These are phyloP conservation scores for Guaruba guarouba DNA, from an alignment of 2,113 vertebrate species.

Conservation along the genomic window DNA sequence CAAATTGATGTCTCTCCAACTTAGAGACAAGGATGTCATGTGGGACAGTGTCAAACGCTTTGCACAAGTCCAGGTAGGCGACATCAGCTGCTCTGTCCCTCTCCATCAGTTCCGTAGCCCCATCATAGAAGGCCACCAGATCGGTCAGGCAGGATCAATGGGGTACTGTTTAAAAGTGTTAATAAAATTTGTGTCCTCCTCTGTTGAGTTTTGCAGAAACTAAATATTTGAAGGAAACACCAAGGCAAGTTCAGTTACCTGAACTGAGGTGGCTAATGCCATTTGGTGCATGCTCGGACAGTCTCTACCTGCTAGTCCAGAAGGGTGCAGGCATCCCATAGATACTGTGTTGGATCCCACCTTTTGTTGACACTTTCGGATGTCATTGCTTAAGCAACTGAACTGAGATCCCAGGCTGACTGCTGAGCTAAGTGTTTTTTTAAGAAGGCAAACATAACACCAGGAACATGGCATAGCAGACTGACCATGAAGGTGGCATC, in stretches of 20 bases:
- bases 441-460: neutral
- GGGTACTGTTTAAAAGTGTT: neutral
- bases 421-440: neutral
- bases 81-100: accelerated
- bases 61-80: too few relatives aligned
- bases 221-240: neutral
- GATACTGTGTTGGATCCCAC: neutral
- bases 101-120: too few relatives aligned
- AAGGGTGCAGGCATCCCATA: neutral
- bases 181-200: neutral
- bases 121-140: too few relatives aligned
- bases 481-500: neutral
- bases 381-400: neutral
- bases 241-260: neutral
- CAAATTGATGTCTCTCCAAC: too few relatives aligned
- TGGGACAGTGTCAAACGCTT: too few relatives aligned
- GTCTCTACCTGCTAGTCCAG: neutral
- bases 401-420: neutral
- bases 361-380: neutral
- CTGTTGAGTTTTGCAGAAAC: neutral
- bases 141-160: neutral
- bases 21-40: too few relatives aligned
- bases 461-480: neutral
- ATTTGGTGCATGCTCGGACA: neutral
- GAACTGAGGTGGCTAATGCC: neutral